These are phyloP conservation scores for Microctonus aethiopoides DNA, from an alignment of 2,888 invertebrate genomes.

Conservation along the genomic window DNA sequence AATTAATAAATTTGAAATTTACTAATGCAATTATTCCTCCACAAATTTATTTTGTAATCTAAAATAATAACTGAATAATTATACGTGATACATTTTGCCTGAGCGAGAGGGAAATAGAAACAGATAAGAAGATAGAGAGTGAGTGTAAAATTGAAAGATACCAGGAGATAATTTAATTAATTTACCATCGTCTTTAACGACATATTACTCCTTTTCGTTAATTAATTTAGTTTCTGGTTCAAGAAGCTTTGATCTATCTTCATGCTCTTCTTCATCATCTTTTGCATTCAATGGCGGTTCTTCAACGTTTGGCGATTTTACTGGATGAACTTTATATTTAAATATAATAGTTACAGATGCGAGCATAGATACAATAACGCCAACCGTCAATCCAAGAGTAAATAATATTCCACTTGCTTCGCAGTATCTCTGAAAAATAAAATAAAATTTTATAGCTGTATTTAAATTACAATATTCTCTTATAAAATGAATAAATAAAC, in stretches of 20 bases:
- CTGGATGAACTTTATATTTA: slow-evolving; percentile 44
- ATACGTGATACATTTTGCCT: background rate
- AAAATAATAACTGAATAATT: background rate
- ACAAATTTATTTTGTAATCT: background rate
- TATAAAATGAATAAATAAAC: slow-evolving; percentile 8
- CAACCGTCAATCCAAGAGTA: slow-evolving; percentile 22
- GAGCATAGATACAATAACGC: slow-evolving; percentile 33
- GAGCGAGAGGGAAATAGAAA: background rate
- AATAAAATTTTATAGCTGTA: background rate
- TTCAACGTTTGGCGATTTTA: slow-evolving; percentile 48
- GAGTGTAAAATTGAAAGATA: too few species aligned
- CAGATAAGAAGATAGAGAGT: too few species aligned
- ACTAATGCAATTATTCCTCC: background rate
- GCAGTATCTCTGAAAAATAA: slow-evolving; percentile 31
- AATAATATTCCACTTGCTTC: slow-evolving; percentile 31
- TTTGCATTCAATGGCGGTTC: slow-evolving; percentile 38
- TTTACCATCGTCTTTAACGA: background rate
- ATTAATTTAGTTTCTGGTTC: slow-evolving; percentile 50
- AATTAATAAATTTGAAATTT: background rate
- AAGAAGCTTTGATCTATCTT: slow-evolving; percentile 54
- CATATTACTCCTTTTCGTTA: slow-evolving; percentile 53
- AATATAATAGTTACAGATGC: slow-evolving; percentile 35
- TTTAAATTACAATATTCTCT: background rate
- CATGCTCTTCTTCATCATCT: slow-evolving; percentile 48
- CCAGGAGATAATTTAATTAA: background rate